Conservation (phyloP, 2,888 invertebrate species). For the Synergus japonicus region DNA sequence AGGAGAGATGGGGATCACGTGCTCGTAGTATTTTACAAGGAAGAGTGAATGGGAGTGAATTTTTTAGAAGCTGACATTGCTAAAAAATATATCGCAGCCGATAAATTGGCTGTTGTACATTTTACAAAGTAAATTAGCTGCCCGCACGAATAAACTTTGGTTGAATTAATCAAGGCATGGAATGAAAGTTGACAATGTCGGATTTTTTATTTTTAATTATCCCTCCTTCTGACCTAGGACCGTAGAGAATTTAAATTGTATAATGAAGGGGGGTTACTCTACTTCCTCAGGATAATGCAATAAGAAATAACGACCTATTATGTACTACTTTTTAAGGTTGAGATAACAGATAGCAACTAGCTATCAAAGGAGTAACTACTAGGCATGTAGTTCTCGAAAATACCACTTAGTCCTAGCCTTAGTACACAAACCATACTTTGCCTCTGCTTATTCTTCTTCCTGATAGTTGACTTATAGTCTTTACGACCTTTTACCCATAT, state of each 20-base stretch:
- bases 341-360: conserved; percentile 16
- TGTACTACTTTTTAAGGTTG: not conserved
- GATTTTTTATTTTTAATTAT: too few relatives aligned
- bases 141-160: not conserved
- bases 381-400: not conserved
- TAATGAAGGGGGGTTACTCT: not conserved
- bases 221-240: too few relatives aligned
- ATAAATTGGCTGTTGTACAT: not conserved
- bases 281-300: not conserved
- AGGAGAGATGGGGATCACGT: conserved; percentile 34
- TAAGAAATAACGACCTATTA: not conserved
- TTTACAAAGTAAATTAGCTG: not conserved
- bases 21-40: conserved; percentile 37
- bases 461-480: conserved; percentile 21
- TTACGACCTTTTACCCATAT: conserved; percentile 24
- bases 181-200: too few relatives aligned
- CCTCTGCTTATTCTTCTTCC: conserved; percentile 1
- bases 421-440: conserved; percentile 7
- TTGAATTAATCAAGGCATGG: not conserved
- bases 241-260: not conserved
- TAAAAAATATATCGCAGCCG: not conserved
- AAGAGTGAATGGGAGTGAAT: conserved; percentile 29
- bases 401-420: not conserved
- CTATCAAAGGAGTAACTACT: conserved; percentile 2
- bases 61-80: not conserved